Base-by-base conservation (phyloP, 92 coral and sea anemone genomes). In the Zoanthus sansibaricus region DNA sequence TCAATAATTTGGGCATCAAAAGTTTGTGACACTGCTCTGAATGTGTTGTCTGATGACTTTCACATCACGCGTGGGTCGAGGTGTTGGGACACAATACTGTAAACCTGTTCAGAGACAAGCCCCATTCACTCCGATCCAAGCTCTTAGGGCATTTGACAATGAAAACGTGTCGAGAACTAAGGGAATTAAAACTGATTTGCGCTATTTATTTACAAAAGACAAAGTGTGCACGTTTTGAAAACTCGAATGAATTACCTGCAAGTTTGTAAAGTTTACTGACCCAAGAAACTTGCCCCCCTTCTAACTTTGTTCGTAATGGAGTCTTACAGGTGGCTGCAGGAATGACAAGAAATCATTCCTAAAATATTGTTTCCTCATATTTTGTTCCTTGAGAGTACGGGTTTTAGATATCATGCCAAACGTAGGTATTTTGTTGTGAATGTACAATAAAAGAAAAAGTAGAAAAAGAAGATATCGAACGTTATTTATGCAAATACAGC, bases 121-220 rank as follows among this genome's bases (percentile, higher is more conserved):
- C 58, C 55, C 33, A 66, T 64, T 80, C 59, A 80, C 44, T 12
- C 66, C 58, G 3, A 15, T 80, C 31, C 32, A 9, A 52, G 46
- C 73, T 80, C 85, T 80, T 80, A 68, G 44, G 85, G 85, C 61
- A 80, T 80, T 80, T 67, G 74, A 80, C 85, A 80, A 80, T 80
- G 85, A 66, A 80, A 80, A 80, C 85, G 85, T 80, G 85, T 80
- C 62, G 85, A 45, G 85, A 62, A 62, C 69, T 62, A 66, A 66
- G 44, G 59, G 75, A 66, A 80, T 66, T 67, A 68, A 80, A 45
- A 80, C 85, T 66, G 85, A 44, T 80, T 64, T 80, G 75, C 44
- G 72, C 31, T 80, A 80, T 80, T 80, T 80, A 80, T 80, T 80
- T 80, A 80, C 85, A 80, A 80, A 46, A 48, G 59, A 80, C 85